Conservation (phyloP, 2,888 invertebrate genomes). For the Allygus modestus region DNA sequence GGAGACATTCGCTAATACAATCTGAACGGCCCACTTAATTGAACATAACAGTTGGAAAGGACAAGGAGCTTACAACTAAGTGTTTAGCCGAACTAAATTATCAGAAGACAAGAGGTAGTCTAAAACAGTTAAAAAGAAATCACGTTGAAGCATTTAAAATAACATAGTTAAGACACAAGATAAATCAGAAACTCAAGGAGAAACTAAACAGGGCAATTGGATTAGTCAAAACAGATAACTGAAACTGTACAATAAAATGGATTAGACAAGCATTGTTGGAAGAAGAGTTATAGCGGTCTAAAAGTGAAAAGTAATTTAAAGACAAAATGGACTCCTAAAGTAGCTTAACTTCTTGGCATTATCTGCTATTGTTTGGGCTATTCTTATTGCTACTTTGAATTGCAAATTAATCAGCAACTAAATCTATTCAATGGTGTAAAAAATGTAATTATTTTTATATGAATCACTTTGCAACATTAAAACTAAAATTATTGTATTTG, state of each 20-base stretch:
- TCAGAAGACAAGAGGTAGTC: background rate
- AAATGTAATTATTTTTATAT: too few relatives aligned
- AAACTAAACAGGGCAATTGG: constrained; percentile 14
- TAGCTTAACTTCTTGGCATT: constrained; percentile 15
- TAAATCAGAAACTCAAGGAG: background rate
- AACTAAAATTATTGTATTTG: too few relatives aligned
- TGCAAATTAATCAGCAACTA: background rate
- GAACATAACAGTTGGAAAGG: too few relatives aligned
- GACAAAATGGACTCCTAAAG: background rate
- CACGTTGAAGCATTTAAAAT: background rate
- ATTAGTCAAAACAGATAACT: background rate
- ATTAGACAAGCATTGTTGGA: constrained; percentile 15
- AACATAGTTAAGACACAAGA: constrained; percentile 1
- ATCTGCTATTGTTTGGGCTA: background rate
- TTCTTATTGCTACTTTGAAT: background rate
- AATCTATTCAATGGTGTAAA: background rate
- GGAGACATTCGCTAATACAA: too few relatives aligned
- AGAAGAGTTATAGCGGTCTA: constrained; percentile 24
- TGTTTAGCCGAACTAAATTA: too few relatives aligned
- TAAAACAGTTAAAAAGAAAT: too few relatives aligned
- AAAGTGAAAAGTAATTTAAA: constrained; percentile 31
- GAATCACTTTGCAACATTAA: too few relatives aligned
- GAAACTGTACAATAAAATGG: background rate
- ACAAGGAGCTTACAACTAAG: too few relatives aligned
- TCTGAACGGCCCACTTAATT: too few relatives aligned